A percentile compares a stretch with the other conserved stretches of the same genome.
Evolutionary conservation across 2,797 vertebrate genomes (phyloP).

Genomic region (Urosaurus nigricauda): DNA sequence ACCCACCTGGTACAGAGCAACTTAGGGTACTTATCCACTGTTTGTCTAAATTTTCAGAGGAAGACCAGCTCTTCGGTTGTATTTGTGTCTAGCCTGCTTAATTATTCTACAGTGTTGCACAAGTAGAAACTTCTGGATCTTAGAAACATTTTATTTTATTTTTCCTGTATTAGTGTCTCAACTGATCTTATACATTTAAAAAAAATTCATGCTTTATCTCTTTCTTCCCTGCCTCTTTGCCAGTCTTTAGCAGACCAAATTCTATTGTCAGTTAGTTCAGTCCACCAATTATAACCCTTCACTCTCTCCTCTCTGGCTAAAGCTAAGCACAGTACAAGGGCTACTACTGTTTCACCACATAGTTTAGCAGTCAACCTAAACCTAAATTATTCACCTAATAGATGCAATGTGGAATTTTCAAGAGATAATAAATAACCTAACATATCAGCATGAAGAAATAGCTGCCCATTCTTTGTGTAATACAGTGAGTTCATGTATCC

Average conservation of each 20-base stretch:
- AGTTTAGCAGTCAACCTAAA: neutral
- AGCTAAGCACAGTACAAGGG: neutral
- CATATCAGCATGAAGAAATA: neutral
- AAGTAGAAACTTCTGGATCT: neutral
- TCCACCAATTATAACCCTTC: neutral
- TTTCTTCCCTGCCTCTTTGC: neutral
- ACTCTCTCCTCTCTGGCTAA: too few species aligned
- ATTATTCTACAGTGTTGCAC: neutral
- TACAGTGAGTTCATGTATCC: too few species aligned
- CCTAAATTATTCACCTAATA: neutral
- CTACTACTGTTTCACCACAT: neutral
- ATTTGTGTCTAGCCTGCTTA: neutral
- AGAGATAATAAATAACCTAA: slow-evolving; percentile 7
- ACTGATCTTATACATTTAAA: neutral
- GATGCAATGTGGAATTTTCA: neutral
- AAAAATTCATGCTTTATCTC: neutral
- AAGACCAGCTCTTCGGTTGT: neutral
- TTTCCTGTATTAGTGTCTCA: neutral
- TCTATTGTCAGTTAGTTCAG: neutral
- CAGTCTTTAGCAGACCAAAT: neutral
- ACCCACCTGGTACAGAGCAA: neutral
- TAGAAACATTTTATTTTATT: neutral
- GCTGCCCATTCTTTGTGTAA: neutral
- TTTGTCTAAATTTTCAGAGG: neutral
- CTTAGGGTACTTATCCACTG: neutral